phyloP scores from a whole-genome alignment of 2,888 invertebrate genomes.

The Microctonus brassicae region DNA sequence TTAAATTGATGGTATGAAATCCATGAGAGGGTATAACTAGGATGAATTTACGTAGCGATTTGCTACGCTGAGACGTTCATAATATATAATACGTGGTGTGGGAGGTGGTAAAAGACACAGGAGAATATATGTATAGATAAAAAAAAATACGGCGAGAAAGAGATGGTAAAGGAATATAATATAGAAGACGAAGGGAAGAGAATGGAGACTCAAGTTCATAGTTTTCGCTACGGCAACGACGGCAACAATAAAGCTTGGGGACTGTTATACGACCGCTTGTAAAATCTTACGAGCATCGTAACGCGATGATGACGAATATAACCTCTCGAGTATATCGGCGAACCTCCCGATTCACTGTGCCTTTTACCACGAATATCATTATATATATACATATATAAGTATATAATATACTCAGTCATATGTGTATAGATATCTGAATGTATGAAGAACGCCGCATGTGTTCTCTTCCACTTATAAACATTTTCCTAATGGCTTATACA shows the following conservation, averaged over 20 bases:
- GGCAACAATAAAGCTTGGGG: constrained; percentile 55
- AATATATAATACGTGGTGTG: neutral
- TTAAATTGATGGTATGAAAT: neutral
- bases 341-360: neutral
- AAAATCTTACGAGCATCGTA: constrained; percentile 64
- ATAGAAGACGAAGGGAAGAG: constrained; percentile 34
- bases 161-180: neutral
- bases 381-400: neutral
- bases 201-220: constrained; percentile 24
- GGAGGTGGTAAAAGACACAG: neutral
- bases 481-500: neutral
- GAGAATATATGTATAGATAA: neutral
- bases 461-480: neutral
- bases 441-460: neutral
- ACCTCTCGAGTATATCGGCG: constrained; percentile 39
- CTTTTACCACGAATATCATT: neutral
- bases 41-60: constrained; percentile 43
- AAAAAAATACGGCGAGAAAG: neutral
- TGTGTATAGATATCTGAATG: neutral
- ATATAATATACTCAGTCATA: neutral
- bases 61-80: constrained; percentile 26
- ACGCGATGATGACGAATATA: constrained; percentile 60
- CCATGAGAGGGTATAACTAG: neutral
- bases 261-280: constrained; percentile 59
- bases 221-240: constrained; percentile 42